phyloP scores from a whole-genome alignment of 1,140 invertebrate genomes.

The Aphaenogaster rudis region DNA sequence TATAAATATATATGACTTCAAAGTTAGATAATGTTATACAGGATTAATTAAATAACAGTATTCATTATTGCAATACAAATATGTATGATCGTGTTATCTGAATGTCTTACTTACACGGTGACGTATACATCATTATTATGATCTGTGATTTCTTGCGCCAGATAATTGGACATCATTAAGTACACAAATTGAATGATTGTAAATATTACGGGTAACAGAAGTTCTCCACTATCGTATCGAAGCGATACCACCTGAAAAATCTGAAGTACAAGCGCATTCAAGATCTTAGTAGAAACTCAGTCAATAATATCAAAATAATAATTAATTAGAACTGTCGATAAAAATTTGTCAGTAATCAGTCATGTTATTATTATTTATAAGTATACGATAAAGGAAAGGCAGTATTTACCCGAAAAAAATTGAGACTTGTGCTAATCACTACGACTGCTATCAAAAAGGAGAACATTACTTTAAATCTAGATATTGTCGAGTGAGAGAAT shows the following conservation, averaged over 20 bases:
- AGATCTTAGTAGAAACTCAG: neutral
- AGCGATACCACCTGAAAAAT: neutral
- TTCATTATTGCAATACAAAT: neutral
- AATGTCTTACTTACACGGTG: neutral
- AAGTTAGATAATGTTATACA: too few species aligned
- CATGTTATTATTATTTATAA: neutral
- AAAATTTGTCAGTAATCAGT: neutral
- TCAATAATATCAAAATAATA: neutral
- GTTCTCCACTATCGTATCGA: neutral
- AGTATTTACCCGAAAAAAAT: conserved; percentile 12
- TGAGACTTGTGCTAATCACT: neutral
- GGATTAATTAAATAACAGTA: neutral
- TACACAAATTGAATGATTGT: neutral
- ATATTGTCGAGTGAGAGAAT: neutral
- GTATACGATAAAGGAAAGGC: neutral
- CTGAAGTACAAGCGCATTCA: neutral
- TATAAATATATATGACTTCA: too few species aligned
- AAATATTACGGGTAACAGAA: neutral
- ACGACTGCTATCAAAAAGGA: neutral
- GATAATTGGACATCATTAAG: neutral
- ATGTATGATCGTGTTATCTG: neutral
- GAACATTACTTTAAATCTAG: conserved; percentile 16
- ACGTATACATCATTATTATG: conserved; percentile 4
- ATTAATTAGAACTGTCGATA: neutral
- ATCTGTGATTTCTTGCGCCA: conserved; percentile 25